Base-by-base conservation (phyloP, 2,797 vertebrate genomes). In the Hozukius guyotensis region DNA sequence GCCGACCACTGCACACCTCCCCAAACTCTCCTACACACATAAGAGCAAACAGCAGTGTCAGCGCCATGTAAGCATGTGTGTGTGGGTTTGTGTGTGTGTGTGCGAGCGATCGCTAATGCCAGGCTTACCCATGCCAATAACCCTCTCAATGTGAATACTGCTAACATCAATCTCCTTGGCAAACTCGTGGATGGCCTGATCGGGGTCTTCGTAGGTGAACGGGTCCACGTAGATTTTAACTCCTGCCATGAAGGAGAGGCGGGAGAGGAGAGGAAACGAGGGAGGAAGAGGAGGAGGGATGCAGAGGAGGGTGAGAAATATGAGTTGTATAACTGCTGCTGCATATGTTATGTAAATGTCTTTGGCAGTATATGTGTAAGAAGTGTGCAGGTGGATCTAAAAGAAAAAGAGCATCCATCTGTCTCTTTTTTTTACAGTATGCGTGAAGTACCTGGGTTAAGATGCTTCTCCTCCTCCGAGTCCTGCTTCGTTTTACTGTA, bases 401-500 rank as follows among this genome's bases (percentile, higher is more conserved):
- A 42, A 61, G 10, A 77, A 79, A 85, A 73, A 68, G 57, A 83
- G 52, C 63, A 73, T 73, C 69, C 24, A 59, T 71, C 38, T 77
- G 56, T 73, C 53, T 73, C 5, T 73, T 18, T 67, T 27, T 52
- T 31, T 32, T 32, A 32, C n/a, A 22, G n/a, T 24, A 12, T 31
- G 29, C 24, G 57, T 71, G 42, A 14, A 31, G 32, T 87, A 99
- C 98, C 98, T 97, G 99, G 98, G 91, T 99, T 99, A 81, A 99
- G 95, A 94, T 99, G 98, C 31, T 99, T 99, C 93, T 99, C 98
- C 92, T 99, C 98, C 87, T 99, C 98, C 2, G 98, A 97, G 88
- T 99, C 98, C 87, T 99, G 98, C 91, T 99, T 99, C n/a, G 98
- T 97, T 92, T 99, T 99, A 88, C 98, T 98, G 96, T 99, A 99